These are phyloP conservation scores for Zosterops hypoxanthus DNA, from an alignment of 2,113 vertebrate genomes.

Conservation along the genomic window DNA sequence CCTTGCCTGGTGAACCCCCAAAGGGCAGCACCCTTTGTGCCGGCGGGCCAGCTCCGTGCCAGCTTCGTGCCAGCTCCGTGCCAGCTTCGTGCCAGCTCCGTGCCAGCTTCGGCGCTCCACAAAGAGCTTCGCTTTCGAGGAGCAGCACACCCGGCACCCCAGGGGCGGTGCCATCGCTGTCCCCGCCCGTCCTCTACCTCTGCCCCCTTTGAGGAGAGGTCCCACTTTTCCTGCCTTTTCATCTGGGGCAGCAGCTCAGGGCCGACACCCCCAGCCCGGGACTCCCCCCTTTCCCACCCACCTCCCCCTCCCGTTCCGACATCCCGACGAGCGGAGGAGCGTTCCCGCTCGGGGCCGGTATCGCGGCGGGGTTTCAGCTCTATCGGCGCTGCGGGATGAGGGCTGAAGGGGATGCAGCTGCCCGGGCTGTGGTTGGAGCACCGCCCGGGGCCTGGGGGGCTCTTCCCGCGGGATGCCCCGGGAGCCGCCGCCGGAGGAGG, in stretches of 20 bases:
- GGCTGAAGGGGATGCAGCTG: background rate
- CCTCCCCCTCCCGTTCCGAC: fast-evolving
- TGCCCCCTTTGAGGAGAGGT: background rate
- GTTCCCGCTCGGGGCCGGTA: background rate
- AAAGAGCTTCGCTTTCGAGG: background rate
- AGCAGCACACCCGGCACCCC: background rate
- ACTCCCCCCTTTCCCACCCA: background rate
- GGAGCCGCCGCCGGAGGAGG: background rate
- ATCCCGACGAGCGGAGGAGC: background rate
- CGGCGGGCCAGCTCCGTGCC: background rate
- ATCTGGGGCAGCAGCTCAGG: background rate
- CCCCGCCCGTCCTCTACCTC: background rate
- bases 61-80: no score
- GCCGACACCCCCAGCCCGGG: background rate
- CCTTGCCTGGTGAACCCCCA: background rate
- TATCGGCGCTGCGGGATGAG: background rate
- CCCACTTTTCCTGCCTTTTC: background rate
- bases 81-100: background rate
- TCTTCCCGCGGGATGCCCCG: background rate
- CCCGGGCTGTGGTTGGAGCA: background rate
- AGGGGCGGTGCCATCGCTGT: background rate
- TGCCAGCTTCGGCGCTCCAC: background rate
- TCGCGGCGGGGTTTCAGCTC: background rate
- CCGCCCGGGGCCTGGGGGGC: background rate
- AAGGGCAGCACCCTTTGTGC: background rate